These are phyloP conservation scores for Holcopasites calliopsidis DNA, from an alignment of 1,140 invertebrate species.

Conservation along the genomic window DNA sequence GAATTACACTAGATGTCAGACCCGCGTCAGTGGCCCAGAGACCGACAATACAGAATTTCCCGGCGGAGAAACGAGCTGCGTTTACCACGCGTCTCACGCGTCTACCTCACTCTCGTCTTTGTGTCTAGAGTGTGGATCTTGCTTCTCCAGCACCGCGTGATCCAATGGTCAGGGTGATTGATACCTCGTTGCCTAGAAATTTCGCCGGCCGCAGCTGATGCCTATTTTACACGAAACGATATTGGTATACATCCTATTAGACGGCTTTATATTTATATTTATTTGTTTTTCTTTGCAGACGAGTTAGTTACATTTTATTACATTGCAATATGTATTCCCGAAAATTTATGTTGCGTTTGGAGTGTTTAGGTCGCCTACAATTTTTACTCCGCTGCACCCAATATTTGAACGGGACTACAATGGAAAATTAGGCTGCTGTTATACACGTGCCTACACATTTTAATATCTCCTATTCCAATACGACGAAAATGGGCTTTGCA, in stretches of 20 bases:
- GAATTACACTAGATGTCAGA: constrained; percentile 66
- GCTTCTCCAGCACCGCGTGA: neutral
- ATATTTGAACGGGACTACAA: neutral
- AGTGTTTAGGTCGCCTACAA: neutral
- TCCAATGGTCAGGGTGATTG: constrained; percentile 12
- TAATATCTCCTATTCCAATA: neutral
- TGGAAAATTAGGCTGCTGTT: neutral
- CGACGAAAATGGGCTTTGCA: neutral
- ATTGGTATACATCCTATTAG: neutral
- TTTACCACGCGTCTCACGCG: constrained; percentile 25
- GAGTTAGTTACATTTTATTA: too few species aligned
- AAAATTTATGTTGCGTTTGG: too few species aligned
- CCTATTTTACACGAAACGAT: neutral
- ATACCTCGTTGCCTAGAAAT: constrained; percentile 21
- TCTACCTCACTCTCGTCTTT: neutral
- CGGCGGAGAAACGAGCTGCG: constrained; percentile 45
- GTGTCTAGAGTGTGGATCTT: neutral
- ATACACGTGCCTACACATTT: too few species aligned
- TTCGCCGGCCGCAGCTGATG: neutral
- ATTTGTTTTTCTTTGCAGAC: too few species aligned
- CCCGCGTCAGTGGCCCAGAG: constrained; percentile 55
- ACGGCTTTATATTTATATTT: too few species aligned
- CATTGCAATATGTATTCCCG: neutral
- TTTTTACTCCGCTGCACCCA: neutral
- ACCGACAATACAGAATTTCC: constrained; percentile 56